Evolutionary conservation across 2,888 invertebrate genomes (phyloP).

Genomic region (Aplocera efformata): DNA sequence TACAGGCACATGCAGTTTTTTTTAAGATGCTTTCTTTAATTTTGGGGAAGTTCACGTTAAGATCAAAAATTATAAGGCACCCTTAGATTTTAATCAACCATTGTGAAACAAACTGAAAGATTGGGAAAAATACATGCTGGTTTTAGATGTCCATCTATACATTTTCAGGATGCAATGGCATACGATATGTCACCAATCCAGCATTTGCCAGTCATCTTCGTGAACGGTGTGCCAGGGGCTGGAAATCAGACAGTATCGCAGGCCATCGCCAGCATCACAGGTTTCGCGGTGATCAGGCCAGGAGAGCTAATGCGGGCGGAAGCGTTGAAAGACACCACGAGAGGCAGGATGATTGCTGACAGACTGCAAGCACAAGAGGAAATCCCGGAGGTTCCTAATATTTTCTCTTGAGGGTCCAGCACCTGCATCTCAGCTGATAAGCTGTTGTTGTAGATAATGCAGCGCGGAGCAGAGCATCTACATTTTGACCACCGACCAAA

Average conservation of each 20-base stretch:
- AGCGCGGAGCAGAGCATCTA: too few relatives aligned
- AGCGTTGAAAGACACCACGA: slow-evolving; percentile 67
- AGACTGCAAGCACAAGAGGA: slow-evolving; percentile 64
- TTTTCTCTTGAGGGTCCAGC: too few relatives aligned
- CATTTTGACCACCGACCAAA: too few relatives aligned
- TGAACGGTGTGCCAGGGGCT: slow-evolving; percentile 74
- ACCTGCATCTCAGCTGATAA: too few relatives aligned
- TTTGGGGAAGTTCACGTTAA: too few relatives aligned
- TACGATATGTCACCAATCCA: slow-evolving; percentile 73
- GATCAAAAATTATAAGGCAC: too few relatives aligned
- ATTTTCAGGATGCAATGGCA: slow-evolving; percentile 39
- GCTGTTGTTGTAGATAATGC: too few relatives aligned
- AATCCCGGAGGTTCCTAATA: slow-evolving; percentile 57
- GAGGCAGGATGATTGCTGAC: slow-evolving; percentile 72
- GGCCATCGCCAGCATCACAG: slow-evolving; percentile 68
- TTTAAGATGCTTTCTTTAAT: too few relatives aligned
- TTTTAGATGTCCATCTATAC: neutral
- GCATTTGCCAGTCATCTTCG: slow-evolving; percentile 71
- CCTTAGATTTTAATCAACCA: too few relatives aligned
- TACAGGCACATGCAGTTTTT: too few relatives aligned
- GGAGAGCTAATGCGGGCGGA: slow-evolving; percentile 72
- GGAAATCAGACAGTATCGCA: slow-evolving; percentile 74
- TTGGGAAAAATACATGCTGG: too few relatives aligned
- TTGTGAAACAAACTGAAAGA: too few relatives aligned
- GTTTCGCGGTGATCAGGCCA: slow-evolving; percentile 69